Conservation (phyloP, 2,113 vertebrate species). For the Miniopterus natalensis region DNA sequence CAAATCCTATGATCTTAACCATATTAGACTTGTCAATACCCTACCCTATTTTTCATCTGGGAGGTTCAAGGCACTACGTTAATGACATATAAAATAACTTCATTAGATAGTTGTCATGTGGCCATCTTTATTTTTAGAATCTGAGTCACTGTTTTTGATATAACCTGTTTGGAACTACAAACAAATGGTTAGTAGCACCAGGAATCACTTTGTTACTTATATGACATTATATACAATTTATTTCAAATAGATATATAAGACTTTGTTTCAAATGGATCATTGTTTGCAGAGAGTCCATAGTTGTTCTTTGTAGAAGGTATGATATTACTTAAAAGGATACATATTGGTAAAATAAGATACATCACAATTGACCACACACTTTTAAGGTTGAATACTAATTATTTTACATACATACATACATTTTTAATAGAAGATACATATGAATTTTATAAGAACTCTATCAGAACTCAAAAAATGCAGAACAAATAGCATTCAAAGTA, state of each 20-base stretch:
- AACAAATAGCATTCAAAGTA: slow-evolving; percentile 9
- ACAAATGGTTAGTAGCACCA: neutral
- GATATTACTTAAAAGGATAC: slow-evolving; percentile 33
- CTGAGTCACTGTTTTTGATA: slow-evolving; percentile 64
- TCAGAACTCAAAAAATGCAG: slow-evolving; percentile 55
- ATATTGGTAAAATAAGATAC: neutral
- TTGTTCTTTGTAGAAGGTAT: neutral
- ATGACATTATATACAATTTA: neutral
- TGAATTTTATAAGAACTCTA: slow-evolving; percentile 32
- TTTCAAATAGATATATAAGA: slow-evolving; percentile 42
- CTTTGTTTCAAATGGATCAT: slow-evolving; percentile 31
- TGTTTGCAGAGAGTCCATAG: neutral
- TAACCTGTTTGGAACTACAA: slow-evolving; percentile 62
- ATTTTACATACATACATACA: neutral
- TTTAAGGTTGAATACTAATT: neutral
- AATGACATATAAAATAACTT: slow-evolving; percentile 56
- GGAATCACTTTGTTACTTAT: slow-evolving; percentile 9
- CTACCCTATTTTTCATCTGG: neutral
- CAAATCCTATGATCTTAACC: neutral
- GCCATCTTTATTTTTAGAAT: slow-evolving; percentile 73
- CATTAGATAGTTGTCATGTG: slow-evolving; percentile 28
- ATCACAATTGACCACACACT: neutral
- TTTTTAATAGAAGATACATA: slow-evolving; percentile 15
- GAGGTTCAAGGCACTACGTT: slow-evolving; percentile 37
- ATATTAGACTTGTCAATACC: neutral